A percentile compares a stretch with the other conserved stretches of the same genome.
Evolutionary conservation across 2,797 vertebrate genomes (phyloP).

Genomic region (Zalophus californianus): DNA sequence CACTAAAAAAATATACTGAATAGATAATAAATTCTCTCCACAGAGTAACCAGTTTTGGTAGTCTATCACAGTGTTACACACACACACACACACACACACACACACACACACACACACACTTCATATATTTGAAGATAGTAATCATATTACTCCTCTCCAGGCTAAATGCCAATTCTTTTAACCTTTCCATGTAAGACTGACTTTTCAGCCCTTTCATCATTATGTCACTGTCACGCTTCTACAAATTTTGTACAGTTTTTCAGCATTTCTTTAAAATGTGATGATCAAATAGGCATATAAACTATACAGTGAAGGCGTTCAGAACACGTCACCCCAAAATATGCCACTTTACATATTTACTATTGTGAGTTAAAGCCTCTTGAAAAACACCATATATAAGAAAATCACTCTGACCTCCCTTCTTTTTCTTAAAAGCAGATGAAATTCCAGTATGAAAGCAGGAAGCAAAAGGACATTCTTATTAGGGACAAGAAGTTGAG

Average conservation of each 20-base stretch:
- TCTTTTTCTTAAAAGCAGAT: neutral
- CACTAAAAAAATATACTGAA: neutral
- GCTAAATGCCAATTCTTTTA: slow-evolving; percentile 59
- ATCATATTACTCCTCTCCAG: neutral
- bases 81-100: neutral
- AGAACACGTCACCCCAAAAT: neutral
- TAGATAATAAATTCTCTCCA: neutral
- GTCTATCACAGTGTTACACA: neutral
- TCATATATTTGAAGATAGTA: neutral
- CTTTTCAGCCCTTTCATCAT: slow-evolving; percentile 40
- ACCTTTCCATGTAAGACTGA: slow-evolving; percentile 13
- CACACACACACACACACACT: neutral
- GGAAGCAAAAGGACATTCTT: neutral
- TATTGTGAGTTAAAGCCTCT: neutral
- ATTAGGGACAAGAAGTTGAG: neutral
- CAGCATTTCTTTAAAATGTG: neutral
- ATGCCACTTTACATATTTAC: neutral
- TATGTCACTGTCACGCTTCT: slow-evolving; percentile 17
- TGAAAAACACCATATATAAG: neutral
- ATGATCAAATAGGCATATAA: neutral
- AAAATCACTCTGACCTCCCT: neutral
- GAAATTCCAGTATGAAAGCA: neutral
- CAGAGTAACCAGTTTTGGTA: neutral
- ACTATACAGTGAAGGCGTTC: neutral
- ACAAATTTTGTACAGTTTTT: neutral